Conservation (phyloP, 2,888 invertebrate genomes). For the Congeria kusceri region DNA sequence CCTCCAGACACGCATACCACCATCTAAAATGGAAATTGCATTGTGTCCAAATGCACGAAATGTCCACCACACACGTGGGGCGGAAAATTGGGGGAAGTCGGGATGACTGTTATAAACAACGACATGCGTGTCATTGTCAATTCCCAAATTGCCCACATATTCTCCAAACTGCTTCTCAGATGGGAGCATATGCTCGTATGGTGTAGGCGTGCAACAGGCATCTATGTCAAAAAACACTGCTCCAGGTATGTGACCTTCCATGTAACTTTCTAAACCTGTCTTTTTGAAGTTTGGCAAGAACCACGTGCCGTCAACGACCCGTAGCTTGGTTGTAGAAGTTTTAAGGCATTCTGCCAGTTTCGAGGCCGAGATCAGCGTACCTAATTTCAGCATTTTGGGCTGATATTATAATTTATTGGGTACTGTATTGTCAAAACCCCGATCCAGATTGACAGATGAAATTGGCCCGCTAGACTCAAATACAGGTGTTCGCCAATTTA, state of each 20-base stretch:
- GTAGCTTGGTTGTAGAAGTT: constrained; percentile 64
- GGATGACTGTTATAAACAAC: constrained; percentile 81
- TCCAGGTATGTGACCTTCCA: constrained; percentile 79
- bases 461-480: constrained; percentile 1
- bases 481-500: too few relatives aligned
- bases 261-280: constrained; percentile 74
- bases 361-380: constrained; percentile 60
- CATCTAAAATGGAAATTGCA: constrained; percentile 78
- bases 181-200: constrained; percentile 80
- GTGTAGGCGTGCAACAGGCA: constrained; percentile 75
- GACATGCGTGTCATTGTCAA: constrained; percentile 79
- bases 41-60: constrained; percentile 81
- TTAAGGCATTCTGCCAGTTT: constrained; percentile 56
- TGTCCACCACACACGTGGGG: constrained; percentile 82
- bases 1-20: constrained; percentile 80
- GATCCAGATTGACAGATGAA: not conserved
- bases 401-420: not conserved
- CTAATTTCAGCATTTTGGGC: constrained; percentile 44
- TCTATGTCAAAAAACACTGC: constrained; percentile 83
- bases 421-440: too few relatives aligned
- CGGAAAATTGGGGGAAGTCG: constrained; percentile 76
- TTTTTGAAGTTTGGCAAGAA: constrained; percentile 77
- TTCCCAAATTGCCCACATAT: constrained; percentile 80
- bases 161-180: constrained; percentile 72
- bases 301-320: constrained; percentile 81